Evolutionary conservation across 1,140 invertebrate genomes (phyloP), one percentile per base, ranked within the genome.

Genomic region (Fopius arisanus): DNA sequence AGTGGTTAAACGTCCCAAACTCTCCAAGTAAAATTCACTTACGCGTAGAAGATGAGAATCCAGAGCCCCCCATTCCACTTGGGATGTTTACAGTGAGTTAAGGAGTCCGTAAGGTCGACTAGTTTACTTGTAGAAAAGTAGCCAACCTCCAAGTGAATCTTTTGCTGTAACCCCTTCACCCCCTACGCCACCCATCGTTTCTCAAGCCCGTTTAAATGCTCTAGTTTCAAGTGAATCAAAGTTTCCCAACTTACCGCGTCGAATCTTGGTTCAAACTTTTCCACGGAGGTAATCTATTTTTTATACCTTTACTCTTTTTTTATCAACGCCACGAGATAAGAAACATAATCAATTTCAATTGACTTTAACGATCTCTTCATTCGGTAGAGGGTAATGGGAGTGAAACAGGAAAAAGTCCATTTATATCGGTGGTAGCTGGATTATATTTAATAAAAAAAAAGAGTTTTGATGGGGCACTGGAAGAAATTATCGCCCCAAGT

Each of bases 21-120:
- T 59, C 37, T 37, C 66, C 0, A 23, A 68, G 66, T 59, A 59
- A 68, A 68, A 68, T 68, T 68, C 66, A 68, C 66, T 68, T 68
- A 68, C 66, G 43, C 66, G 66, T 59, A 40, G 37, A 43, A 26
- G 66, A 68, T 48, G 66, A 68, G 66, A 40, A 43, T 48, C 37
- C 66, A 26, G 21, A 43, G 26, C 10, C 21, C 9, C 43, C 54
- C 54, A 59, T 59, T 59, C 54, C 23, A 21, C 23, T 26, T n/a
- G 37, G 41, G 41, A 31, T 69, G 67, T 69, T 69, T 69, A 69
- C 67, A 69, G 40, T 69, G 48, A 69, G 67, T 54, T 69, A 31
- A 51, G 26, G 29, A 54, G 26, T 69, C 67, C 67, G 37, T 69
- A 69, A 69, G 67, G 67, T 69, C 40, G 67, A 48, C 40, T 69